Conservation (phyloP, 2,888 invertebrate species). For the Thymelicus lineola region DNA sequence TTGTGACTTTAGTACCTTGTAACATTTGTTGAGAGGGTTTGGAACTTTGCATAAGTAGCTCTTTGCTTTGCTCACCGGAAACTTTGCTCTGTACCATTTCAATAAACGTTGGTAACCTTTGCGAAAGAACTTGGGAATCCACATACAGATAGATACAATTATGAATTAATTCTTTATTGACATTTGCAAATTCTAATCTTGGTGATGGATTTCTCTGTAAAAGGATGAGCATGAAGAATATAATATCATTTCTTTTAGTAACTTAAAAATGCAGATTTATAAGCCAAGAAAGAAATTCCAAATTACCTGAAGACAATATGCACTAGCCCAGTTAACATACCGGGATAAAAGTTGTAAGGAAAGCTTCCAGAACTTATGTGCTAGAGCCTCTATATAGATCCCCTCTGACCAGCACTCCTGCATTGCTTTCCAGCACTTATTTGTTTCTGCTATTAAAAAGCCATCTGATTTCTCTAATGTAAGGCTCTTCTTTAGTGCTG, state of each 20-base stretch:
- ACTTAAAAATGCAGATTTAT: not conserved
- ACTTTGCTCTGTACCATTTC: conserved; percentile 61
- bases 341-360: conserved; percentile 93
- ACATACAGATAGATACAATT: conserved; percentile 72
- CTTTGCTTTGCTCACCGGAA: conserved; percentile 53
- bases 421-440: conserved; percentile 77
- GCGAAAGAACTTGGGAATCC: conserved; percentile 62
- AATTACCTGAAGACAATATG: conserved; percentile 71
- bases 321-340: conserved; percentile 89
- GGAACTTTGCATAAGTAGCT: conserved; percentile 61
- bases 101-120: conserved; percentile 64
- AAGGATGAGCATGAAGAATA: not conserved
- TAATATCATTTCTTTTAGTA: not conserved
- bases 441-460: conserved; percentile 78
- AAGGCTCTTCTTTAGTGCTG: conserved; percentile 62
- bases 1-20: conserved; percentile 59
- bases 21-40: conserved; percentile 60
- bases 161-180: conserved; percentile 69
- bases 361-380: conserved; percentile 95
- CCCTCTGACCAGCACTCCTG: conserved; percentile 90
- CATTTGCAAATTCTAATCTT: conserved; percentile 60
- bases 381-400: conserved; percentile 91
- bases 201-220: conserved; percentile 63
- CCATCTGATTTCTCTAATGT: conserved; percentile 62
- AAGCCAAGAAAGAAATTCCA: not conserved